Percentiles rank a stretch among this genome's conserved stretches.
phyloP scores from a whole-genome alignment of 2,113 vertebrate genomes.

The Hippocampus mohnikei region DNA sequence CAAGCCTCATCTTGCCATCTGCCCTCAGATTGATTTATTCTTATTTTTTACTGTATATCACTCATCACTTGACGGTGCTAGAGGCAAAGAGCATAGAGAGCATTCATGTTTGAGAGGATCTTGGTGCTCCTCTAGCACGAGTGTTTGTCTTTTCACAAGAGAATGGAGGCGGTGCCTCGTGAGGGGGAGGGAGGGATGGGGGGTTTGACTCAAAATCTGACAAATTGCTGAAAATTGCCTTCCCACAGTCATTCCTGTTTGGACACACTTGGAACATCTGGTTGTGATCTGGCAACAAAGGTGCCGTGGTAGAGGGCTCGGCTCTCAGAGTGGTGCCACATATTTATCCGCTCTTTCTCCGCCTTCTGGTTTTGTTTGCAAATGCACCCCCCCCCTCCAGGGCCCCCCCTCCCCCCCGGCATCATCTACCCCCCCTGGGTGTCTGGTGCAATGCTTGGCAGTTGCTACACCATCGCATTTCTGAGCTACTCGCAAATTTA shows the following conservation, averaged over 20 bases:
- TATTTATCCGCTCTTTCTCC: conserved; percentile 39
- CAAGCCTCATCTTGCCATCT: conserved; percentile 55
- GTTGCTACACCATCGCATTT: conserved; percentile 55
- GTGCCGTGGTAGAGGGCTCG: conserved; percentile 54
- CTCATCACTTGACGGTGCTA: conserved; percentile 46
- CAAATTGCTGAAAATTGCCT: conserved; percentile 82
- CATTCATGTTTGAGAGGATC: conserved; percentile 49
- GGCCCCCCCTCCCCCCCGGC: conserved; percentile 10
- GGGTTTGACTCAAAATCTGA: conserved; percentile 70
- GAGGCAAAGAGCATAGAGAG: conserved; percentile 34
- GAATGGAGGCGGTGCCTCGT: conserved; percentile 15
- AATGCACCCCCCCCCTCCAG: conserved; percentile 30
- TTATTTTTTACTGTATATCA: conserved; percentile 40
- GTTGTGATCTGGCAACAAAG: conserved; percentile 76
- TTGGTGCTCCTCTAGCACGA: conserved; percentile 48
- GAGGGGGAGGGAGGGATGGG: too few species aligned
- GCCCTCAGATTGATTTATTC: conserved; percentile 19
- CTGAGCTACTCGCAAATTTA: conserved; percentile 48
- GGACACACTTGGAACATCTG: conserved; percentile 77
- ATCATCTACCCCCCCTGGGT: background rate
- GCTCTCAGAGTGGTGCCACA: conserved; percentile 63
- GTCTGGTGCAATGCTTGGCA: conserved; percentile 58
- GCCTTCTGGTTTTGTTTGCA: conserved; percentile 43
- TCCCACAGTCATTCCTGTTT: conserved; percentile 75
- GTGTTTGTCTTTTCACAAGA: conserved; percentile 69